These are phyloP conservation scores for Hirtodrosophila duncani DNA, from an alignment of 2,888 invertebrate species.

Conservation along the genomic window DNA sequence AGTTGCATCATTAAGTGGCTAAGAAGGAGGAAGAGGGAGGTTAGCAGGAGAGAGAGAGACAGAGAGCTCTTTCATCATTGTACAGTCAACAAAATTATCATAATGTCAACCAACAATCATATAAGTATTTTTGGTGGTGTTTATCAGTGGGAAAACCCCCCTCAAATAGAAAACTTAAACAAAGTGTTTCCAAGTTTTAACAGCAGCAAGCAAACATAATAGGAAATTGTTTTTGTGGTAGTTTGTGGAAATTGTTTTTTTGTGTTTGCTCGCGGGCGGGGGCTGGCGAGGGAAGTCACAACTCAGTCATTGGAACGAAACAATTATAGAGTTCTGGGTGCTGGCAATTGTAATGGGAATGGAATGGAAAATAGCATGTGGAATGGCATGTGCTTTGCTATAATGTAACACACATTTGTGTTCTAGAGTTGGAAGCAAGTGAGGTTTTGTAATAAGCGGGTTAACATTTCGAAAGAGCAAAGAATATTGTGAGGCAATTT, in stretches of 20 bases:
- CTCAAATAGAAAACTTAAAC: conserved; percentile 16
- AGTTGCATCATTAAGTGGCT: too few species aligned
- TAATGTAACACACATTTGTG: too few species aligned
- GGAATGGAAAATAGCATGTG: conserved; percentile 26
- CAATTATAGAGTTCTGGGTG: conserved; percentile 31
- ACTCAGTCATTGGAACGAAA: conserved; percentile 64
- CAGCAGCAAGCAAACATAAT: conserved; percentile 43
- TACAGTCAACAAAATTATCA: too few species aligned
- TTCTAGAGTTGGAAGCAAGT: too few species aligned
- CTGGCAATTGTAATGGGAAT: conserved; percentile 25
- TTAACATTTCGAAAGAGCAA: too few species aligned
- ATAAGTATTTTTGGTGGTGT: too few species aligned
- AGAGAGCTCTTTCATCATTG: too few species aligned
- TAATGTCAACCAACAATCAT: too few species aligned
- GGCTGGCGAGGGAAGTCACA: conserved; percentile 10
- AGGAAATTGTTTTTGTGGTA: conserved; percentile 54
- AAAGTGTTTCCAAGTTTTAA: conserved; percentile 13
- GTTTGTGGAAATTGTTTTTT: conserved; percentile 8
- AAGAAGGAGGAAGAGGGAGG: too few species aligned
- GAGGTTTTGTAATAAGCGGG: too few species aligned
- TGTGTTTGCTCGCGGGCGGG: background rate
- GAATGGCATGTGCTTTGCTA: conserved; percentile 23
- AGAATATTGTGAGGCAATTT: too few species aligned
- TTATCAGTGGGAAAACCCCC: background rate
- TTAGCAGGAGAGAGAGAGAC: too few species aligned